Conservation (phyloP, 2,797 vertebrate species). For the Etheostoma nigrum region DNA sequence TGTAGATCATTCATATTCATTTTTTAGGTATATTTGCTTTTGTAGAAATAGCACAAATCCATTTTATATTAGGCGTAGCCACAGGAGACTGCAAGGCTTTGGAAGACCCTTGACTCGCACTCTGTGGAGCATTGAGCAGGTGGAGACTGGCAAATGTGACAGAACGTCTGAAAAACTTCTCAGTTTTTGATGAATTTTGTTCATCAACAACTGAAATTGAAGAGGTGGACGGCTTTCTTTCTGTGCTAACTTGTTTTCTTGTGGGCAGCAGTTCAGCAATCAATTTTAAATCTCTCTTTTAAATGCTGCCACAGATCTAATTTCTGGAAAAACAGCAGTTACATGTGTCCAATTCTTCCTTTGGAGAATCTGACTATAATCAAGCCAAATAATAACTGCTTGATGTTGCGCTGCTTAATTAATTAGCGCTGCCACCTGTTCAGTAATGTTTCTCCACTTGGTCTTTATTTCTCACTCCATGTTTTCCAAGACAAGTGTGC, state of each 20-base stretch:
- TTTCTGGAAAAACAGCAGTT: neutral
- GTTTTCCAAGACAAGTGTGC: slow-evolving; percentile 9
- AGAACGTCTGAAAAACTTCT: neutral
- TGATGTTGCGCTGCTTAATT: neutral
- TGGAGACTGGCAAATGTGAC: slow-evolving; percentile 18
- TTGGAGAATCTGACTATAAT: neutral
- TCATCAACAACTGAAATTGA: slow-evolving; percentile 9
- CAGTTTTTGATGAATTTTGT: slow-evolving; percentile 1
- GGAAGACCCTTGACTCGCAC: neutral
- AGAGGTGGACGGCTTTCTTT: neutral
- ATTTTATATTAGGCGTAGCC: slow-evolving; percentile 8
- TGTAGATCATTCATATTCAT: neutral
- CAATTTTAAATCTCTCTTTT: neutral
- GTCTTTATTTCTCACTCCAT: neutral
- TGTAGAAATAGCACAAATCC: neutral
- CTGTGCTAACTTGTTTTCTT: neutral
- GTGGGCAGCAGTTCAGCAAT: neutral
- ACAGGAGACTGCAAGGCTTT: neutral
- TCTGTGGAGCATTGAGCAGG: slow-evolving; percentile 10
- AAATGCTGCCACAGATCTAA: neutral
- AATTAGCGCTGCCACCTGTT: neutral
- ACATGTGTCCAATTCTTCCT: neutral
- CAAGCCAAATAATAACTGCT: neutral
- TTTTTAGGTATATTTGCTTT: neutral
- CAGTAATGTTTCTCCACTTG: slow-evolving; percentile 10